Conservation (phyloP, 1,140 invertebrate species). For the Teleopsis dalmanni region DNA sequence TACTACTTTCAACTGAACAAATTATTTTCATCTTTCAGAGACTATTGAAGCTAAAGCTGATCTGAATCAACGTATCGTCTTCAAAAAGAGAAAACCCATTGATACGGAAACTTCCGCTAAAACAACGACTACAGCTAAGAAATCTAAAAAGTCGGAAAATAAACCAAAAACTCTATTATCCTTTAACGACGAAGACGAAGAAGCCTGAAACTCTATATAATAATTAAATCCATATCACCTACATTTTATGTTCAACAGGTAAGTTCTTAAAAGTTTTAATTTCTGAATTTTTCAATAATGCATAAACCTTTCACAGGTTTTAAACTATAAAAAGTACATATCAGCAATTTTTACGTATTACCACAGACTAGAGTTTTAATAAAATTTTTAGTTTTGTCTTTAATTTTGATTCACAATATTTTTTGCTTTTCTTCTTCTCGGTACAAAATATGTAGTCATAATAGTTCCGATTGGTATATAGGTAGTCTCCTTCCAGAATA, state of each 20-base stretch:
- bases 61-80: slow-evolving; percentile 24
- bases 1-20: no score
- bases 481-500: no score
- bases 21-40: slow-evolving; percentile 21
- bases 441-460: no score
- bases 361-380: no score
- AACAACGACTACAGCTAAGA: neutral
- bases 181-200: slow-evolving; percentile 39
- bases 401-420: no score
- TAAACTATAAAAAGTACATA: no score
- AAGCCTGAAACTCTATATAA: slow-evolving; percentile 15
- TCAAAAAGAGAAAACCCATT: slow-evolving; percentile 1
- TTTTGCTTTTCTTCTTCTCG: no score
- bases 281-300: no score
- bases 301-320: no score
- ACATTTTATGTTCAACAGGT: slow-evolving; percentile 3
- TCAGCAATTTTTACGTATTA: no score
- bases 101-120: neutral
- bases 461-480: no score
- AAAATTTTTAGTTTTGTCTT: no score
- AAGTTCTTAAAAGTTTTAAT: neutral
- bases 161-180: slow-evolving; percentile 19
- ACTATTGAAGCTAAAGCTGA: slow-evolving; percentile 33
- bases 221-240: neutral
- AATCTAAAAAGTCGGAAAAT: slow-evolving; percentile 1